phyloP scores from a whole-genome alignment of 2,113 vertebrate genomes.

The Megaceryle torquata region DNA sequence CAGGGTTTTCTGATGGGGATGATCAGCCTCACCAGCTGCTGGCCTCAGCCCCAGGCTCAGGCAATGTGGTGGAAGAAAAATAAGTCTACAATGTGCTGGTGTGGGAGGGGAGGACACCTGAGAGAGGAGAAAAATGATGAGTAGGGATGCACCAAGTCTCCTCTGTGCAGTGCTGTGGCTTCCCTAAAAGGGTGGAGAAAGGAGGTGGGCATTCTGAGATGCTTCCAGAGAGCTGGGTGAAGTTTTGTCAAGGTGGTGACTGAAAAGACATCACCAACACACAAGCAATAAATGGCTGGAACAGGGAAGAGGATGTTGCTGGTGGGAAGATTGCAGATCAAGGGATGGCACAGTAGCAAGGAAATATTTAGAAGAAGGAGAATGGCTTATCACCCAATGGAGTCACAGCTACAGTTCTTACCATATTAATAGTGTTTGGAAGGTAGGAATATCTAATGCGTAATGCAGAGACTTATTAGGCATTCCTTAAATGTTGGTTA shows the following conservation, averaged over 20 bases:
- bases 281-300: neutral
- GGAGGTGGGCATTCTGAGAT: neutral
- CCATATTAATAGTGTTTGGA: neutral
- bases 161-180: neutral
- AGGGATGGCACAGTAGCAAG: neutral
- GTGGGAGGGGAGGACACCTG: neutral
- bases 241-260: neutral
- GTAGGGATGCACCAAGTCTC: neutral
- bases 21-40: neutral
- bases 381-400: neutral
- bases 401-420: neutral
- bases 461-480: neutral
- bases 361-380: neutral
- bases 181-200: neutral
- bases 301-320: neutral
- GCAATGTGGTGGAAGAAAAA: fast-evolving
- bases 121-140: neutral
- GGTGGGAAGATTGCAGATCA: neutral
- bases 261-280: neutral
- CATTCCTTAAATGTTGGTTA: constrained; percentile 11
- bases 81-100: neutral
- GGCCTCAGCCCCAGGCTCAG: fast-evolving
- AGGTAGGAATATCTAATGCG: neutral
- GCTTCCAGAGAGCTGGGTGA: neutral
- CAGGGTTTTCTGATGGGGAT: neutral